Conservation (phyloP, 2,888 invertebrate species). For the Hemithea aestivaria region DNA sequence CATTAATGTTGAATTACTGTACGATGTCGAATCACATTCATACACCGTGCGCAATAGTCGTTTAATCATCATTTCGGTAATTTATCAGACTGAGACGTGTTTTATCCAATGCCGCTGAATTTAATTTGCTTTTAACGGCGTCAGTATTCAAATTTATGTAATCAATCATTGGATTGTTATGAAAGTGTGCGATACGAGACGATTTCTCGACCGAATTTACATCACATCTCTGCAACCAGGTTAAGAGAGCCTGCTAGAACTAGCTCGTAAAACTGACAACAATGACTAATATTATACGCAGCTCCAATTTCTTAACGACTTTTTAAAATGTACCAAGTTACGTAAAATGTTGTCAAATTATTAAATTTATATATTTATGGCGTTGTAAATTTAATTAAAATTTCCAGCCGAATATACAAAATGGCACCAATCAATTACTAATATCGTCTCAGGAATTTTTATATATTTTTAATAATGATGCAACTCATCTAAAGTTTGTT, state of each 20-base stretch:
- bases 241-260: slow-evolving; percentile 45
- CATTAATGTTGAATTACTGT: slow-evolving; percentile 38
- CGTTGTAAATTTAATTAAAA: slow-evolving; percentile 19
- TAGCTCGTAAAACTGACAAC: slow-evolving; percentile 27
- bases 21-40: slow-evolving; percentile 30
- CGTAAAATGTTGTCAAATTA: slow-evolving; percentile 9
- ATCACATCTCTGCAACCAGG: slow-evolving; percentile 61
- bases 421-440: slow-evolving; percentile 8
- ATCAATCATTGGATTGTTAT: slow-evolving; percentile 77
- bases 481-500: too few species aligned
- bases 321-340: slow-evolving; percentile 17
- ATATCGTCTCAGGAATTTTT: neutral
- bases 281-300: slow-evolving; percentile 18
- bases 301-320: slow-evolving; percentile 19
- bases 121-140: slow-evolving; percentile 74
- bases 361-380: slow-evolving; percentile 22
- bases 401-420: slow-evolving; percentile 21
- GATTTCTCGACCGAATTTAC: slow-evolving; percentile 72
- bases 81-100: slow-evolving; percentile 69
- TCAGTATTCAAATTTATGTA: slow-evolving; percentile 74
- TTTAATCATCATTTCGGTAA: slow-evolving; percentile 69
- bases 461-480: neutral
- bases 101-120: slow-evolving; percentile 71
- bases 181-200: slow-evolving; percentile 72
- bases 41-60: slow-evolving; percentile 52